Base-by-base conservation (phyloP, 2,797 vertebrate species). In the Sebastes flavidus region DNA sequence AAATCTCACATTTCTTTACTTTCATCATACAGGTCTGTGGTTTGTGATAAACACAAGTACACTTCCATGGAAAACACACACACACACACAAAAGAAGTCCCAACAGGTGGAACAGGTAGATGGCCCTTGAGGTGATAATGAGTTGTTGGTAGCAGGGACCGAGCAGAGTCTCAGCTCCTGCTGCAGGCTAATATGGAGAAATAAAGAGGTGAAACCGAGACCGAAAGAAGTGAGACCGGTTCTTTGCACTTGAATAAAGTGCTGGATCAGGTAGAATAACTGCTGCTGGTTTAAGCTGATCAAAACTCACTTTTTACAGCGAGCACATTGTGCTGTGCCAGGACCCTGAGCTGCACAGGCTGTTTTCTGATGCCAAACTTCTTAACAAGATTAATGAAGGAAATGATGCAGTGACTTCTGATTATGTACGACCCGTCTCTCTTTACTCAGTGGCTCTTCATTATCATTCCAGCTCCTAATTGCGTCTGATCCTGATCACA, bases 41-140 rank as follows among this genome's bases (percentile, higher is more conserved):
- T 62, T 73, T 63, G 14, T 63, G 25, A 72, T 30, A 2, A n/a
- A 29, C 5, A 38, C 13, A 3, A 68, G 8, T 8, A 32, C 4
- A 65, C 27, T 16, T 24, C 30, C 8, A 24, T 49, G 65, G 10
- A 46, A 82, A 78, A 14, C 61, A 71, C 58, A 68, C 25, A 75
- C 22, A 24, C 2, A 29, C 30, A 75, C 66, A 76, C 69, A 75
- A 65, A 75, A 83, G 55, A 49, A 24, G 34, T 63, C 38, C 54
- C 54, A 87, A 89, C 90, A 89, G 89, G 87, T 80, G 71, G 72
- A 91, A 88, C 72, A 80, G 74, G 87, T 88, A 86, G 78, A 58
- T 46, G 20, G 62, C 34, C 71, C 42, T 80, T 4, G 22, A 82
- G 84, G 70, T 85, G 13, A 49, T 49, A 49, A 38, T 63, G n/a